Percentiles rank a stretch among this genome's conserved stretches.
These are phyloP conservation scores for Drosophila fungiperda DNA, from an alignment of 2,888 invertebrate genomes.

Conservation along the genomic window DNA sequence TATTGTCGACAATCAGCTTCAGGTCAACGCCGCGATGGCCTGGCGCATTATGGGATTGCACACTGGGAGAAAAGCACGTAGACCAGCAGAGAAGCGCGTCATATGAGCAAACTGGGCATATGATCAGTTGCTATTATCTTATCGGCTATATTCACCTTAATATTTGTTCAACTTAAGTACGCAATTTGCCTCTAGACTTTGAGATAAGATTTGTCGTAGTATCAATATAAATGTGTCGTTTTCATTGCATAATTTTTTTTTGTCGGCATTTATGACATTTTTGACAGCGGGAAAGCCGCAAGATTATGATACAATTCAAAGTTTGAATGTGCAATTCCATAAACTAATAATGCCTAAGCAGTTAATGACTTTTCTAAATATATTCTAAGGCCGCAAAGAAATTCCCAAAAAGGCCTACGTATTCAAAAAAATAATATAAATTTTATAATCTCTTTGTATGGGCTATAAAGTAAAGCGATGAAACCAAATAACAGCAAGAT, in stretches of 20 bases:
- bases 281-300: slow-evolving; percentile 20
- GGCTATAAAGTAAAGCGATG: slow-evolving; percentile 2
- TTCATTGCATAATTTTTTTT: slow-evolving; percentile 38
- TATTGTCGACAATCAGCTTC: slow-evolving; percentile 7
- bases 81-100: slow-evolving; percentile 47
- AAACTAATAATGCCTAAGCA: slow-evolving; percentile 6
- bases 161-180: neutral
- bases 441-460: neutral
- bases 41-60: slow-evolving; percentile 26
- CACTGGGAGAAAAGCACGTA: slow-evolving; percentile 59
- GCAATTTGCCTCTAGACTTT: slow-evolving; percentile 22
- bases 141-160: slow-evolving; percentile 28
- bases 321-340: slow-evolving; percentile 1
- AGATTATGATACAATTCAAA: neutral
- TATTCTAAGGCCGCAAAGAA: neutral
- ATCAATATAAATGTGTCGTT: slow-evolving; percentile 28
- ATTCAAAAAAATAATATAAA: neutral
- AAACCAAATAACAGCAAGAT: neutral
- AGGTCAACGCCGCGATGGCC: slow-evolving; percentile 27
- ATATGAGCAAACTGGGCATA: slow-evolving; percentile 44
- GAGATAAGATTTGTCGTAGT: slow-evolving; percentile 42
- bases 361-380: slow-evolving; percentile 3
- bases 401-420: slow-evolving; percentile 1
- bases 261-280: slow-evolving; percentile 36
- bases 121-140: slow-evolving; percentile 58